These are phyloP conservation scores for Schizotus pectinicornis DNA, from an alignment of 2,888 invertebrate genomes.

Conservation along the genomic window DNA sequence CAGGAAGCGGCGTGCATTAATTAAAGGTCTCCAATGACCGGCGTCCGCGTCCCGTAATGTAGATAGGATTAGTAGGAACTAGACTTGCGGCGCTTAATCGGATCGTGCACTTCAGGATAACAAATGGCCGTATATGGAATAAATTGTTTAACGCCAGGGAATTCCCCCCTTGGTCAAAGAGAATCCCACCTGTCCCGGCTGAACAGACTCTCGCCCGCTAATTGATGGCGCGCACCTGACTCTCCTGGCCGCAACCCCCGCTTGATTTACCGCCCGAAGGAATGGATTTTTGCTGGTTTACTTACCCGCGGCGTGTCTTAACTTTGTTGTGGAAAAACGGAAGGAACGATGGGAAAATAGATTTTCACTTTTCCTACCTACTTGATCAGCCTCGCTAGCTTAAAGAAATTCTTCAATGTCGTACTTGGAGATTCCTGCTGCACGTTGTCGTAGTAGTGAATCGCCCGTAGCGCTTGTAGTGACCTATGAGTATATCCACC, in stretches of 20 bases:
- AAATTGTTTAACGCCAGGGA: slow-evolving; percentile 31
- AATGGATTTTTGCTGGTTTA: background rate
- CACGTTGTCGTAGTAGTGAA: no score
- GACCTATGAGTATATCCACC: no score
- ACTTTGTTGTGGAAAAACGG: no score
- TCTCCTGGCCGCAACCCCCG: slow-evolving; percentile 6
- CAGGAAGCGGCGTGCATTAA: slow-evolving; percentile 34
- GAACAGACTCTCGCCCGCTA: slow-evolving; percentile 16
- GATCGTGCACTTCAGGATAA: slow-evolving; percentile 27
- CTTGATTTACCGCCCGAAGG: slow-evolving; percentile 9
- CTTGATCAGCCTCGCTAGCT: no score
- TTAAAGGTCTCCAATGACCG: slow-evolving; percentile 35
- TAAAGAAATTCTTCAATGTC: no score
- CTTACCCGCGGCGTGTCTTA: background rate
- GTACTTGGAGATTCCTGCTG: no score
- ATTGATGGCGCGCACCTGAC: slow-evolving; percentile 29
- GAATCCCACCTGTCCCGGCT: slow-evolving; percentile 26
- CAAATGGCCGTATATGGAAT: slow-evolving; percentile 31
- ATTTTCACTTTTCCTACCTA: no score
- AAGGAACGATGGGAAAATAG: no score
- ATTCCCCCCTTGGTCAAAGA: slow-evolving; percentile 20
- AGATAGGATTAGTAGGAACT: slow-evolving; percentile 36
- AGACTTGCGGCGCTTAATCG: slow-evolving; percentile 34
- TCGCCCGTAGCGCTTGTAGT: no score
- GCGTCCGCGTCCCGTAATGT: slow-evolving; percentile 32